Evolutionary conservation across 2,113 vertebrate genomes (phyloP), one percentile per base, ranked within the genome.

Genomic region (Lepus timidus): DNA sequence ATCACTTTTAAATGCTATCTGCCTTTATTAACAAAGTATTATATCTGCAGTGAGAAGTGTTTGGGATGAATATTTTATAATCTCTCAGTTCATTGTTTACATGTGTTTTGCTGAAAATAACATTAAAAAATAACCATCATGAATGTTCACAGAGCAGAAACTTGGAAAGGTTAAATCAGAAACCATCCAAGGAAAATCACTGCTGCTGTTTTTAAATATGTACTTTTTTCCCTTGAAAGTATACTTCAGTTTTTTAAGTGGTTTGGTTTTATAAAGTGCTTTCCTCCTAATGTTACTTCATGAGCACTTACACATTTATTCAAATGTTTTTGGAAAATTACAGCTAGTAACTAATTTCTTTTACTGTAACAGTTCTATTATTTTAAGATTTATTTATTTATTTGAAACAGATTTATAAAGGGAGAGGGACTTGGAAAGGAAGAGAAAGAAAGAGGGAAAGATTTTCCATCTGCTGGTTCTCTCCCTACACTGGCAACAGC

Each of bases 221-320:
- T 49, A 33, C 67, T 49, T 33, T 85, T 78, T 44, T n/a, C 17
- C 49, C 17, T 36, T 92, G 74, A 25, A 88, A 90, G 49, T 71
- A n/a, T 1, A 64, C 2, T 79, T 70, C 16, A 1, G 17, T 78
- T 92, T 70, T 61, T 25, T 55, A 88, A 91, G 51, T 80, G 71
- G 22, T 23, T 65, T 52, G 33, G 33, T 73, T 73, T 64, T 90
- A 82, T 19, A 39, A 2, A 75, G 6, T 20, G 20, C 20, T 81
- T 52, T 58, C 89, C 20, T 68, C 36, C 4, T 67, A 51, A 79
- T n/a, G 23, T 70, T 70, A 14, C 44, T 39, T 51, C 16, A 73
- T 61, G 11, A 10, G 62, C 27, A 39, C 68, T 97, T 86, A 14
- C 9, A 93, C 78, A 93, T 33, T 87, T 84, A 22, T 85, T 92